Evolutionary conservation across 2,888 invertebrate species (phyloP).

Genomic region (Copidosoma aretas): DNA sequence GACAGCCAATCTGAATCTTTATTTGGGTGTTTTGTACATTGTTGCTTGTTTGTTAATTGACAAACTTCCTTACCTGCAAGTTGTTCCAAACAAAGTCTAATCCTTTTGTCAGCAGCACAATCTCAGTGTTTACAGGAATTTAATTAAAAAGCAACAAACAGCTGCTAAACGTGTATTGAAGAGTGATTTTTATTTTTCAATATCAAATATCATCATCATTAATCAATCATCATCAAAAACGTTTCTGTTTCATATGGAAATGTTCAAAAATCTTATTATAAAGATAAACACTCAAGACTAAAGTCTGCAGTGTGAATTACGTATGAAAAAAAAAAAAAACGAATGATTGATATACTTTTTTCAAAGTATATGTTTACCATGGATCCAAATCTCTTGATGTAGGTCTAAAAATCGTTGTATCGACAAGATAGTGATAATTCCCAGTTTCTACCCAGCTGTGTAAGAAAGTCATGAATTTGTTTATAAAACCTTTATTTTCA

Average conservation of each 20-base stretch:
- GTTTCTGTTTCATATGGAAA: conserved; percentile 10
- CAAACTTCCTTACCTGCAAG: conserved; percentile 57
- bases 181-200: conserved; percentile 21
- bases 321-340: conserved; percentile 30
- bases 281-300: conserved; percentile 21
- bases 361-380: conserved; percentile 14
- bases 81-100: conserved; percentile 28
- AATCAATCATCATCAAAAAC: conserved; percentile 16
- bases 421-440: background rate
- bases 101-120: conserved; percentile 25
- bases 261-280: conserved; percentile 24
- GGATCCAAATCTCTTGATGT: conserved; percentile 9
- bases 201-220: background rate
- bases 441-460: conserved; percentile 21
- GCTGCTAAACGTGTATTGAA: conserved; percentile 9
- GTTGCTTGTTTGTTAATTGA: conserved; percentile 70
- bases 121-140: conserved; percentile 25
- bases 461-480: conserved; percentile 10
- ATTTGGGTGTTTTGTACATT: conserved; percentile 89
- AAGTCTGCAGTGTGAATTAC: conserved; percentile 32
- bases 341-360: conserved; percentile 27
- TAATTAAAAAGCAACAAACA: conserved; percentile 13
- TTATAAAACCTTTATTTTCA: conserved; percentile 15
- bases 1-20: conserved; percentile 89
- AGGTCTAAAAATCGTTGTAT: conserved; percentile 10